A percentile compares a stretch with the other conserved stretches of the same genome.
phyloP scores from a whole-genome alignment of 2,888 invertebrate genomes.

The Limnephilus lunatus region DNA sequence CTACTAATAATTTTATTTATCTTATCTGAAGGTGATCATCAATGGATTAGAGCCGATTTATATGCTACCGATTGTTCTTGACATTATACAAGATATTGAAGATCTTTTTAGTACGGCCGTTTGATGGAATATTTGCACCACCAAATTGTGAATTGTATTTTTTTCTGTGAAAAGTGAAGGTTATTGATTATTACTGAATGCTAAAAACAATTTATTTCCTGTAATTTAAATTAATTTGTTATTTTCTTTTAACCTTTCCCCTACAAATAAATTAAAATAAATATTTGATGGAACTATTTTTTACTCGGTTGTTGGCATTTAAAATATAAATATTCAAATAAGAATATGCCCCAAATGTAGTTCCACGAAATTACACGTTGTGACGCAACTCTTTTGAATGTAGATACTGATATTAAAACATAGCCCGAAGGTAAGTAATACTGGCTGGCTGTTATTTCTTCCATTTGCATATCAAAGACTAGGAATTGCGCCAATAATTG shows the following conservation, averaged over 20 bases:
- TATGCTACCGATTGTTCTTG: slow-evolving; percentile 39
- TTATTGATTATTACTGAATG: neutral
- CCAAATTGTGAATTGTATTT: neutral
- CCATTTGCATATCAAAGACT: slow-evolving; percentile 29
- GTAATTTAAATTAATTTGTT: neutral
- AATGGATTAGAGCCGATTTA: neutral
- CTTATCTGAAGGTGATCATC: slow-evolving; percentile 15
- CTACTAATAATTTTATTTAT: neutral
- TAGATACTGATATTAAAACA: neutral
- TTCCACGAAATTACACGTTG: neutral
- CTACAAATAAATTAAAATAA: neutral
- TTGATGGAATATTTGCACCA: neutral
- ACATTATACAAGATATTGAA: neutral
- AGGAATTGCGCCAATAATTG: slow-evolving; percentile 4
- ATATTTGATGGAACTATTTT: neutral
- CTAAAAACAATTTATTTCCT: neutral
- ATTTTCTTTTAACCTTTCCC: neutral
- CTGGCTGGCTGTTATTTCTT: neutral
- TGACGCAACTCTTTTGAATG: slow-evolving; percentile 13
- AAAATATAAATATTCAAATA: neutral
- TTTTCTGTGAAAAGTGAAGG: neutral
- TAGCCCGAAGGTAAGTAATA: neutral
- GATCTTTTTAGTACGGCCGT: neutral
- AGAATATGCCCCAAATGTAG: neutral
- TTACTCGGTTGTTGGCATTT: neutral